A percentile compares a stretch with the other conserved stretches of the same genome.
Evolutionary conservation across 2,888 invertebrate genomes (phyloP).

Genomic region (Frankliniella fusca): DNA sequence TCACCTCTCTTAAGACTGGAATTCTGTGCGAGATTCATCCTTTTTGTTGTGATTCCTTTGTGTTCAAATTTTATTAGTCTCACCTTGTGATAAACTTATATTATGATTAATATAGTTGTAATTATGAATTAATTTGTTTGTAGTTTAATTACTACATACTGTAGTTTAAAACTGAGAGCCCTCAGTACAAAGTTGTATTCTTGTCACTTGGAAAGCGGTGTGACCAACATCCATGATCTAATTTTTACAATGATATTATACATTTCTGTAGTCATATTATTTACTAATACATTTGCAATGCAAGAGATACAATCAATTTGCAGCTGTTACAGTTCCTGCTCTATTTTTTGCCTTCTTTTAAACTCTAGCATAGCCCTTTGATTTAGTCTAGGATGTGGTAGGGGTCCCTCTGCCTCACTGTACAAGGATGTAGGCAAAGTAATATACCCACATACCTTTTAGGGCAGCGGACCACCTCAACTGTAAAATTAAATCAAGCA

Average conservation of each 20-base stretch:
- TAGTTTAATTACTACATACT: not conserved
- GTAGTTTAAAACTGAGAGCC: slow-evolving; percentile 13
- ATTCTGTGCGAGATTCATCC: not conserved
- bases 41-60: not conserved
- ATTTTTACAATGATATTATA: not conserved
- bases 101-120: not conserved
- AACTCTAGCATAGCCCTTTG: no score
- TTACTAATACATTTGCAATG: not conserved
- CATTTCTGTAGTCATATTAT: not conserved
- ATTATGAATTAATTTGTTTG: not conserved
- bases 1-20: slow-evolving; percentile 16
- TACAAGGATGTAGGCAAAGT: no score
- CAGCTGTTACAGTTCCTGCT: not conserved
- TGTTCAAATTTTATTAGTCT: slow-evolving; percentile 23
- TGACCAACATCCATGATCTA: not conserved
- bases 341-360: not conserved
- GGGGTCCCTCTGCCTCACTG: no score
- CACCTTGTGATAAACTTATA: slow-evolving; percentile 16
- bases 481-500: no score
- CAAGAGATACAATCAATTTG: not conserved
- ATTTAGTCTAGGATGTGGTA: no score
- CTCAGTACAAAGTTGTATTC: slow-evolving; percentile 14
- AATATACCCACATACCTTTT: no score
- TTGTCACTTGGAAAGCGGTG: not conserved
- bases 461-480: no score